phyloP scores from a whole-genome alignment of 64 coral and sea anemone genomes.

The Acropora tenuis region DNA sequence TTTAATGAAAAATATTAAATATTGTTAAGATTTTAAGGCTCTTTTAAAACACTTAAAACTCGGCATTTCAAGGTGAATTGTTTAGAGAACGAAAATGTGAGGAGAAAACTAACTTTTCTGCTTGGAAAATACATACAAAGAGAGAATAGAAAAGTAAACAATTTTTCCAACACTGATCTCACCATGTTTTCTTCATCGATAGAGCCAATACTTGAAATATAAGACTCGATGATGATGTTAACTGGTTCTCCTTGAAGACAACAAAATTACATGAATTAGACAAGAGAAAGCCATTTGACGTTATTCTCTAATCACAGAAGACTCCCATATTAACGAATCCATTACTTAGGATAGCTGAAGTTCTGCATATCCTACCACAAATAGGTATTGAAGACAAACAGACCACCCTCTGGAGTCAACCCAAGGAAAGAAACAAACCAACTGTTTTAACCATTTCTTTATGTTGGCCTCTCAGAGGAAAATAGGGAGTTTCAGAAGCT shows the following conservation, averaged over 20 bases:
- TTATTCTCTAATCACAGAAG: not conserved
- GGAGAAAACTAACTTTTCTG: no score
- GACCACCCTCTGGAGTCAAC: not conserved
- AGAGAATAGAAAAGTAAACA: not conserved
- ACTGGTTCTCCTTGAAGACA: constrained; percentile 41
- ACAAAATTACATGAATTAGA: not conserved
- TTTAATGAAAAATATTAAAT: no score
- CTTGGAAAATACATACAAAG: no score
- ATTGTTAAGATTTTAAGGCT: no score
- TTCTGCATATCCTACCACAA: no score
- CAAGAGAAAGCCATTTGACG: not conserved
- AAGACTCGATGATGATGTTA: constrained; percentile 33
- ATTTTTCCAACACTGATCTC: not conserved
- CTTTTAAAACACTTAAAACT: no score
- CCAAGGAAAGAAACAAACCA: not conserved
- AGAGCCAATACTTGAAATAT: constrained; percentile 50
- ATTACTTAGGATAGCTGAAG: no score
- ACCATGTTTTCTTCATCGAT: constrained; percentile 74
- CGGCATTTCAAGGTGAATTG: no score
- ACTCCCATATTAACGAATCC: no score
- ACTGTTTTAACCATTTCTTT: not conserved
- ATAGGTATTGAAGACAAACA: no score
- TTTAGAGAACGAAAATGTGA: no score
- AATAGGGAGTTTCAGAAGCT: not conserved
- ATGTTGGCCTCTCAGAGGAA: not conserved